phyloP scores from a whole-genome alignment of 2,888 invertebrate genomes.

The Spilosoma lubricipeda region DNA sequence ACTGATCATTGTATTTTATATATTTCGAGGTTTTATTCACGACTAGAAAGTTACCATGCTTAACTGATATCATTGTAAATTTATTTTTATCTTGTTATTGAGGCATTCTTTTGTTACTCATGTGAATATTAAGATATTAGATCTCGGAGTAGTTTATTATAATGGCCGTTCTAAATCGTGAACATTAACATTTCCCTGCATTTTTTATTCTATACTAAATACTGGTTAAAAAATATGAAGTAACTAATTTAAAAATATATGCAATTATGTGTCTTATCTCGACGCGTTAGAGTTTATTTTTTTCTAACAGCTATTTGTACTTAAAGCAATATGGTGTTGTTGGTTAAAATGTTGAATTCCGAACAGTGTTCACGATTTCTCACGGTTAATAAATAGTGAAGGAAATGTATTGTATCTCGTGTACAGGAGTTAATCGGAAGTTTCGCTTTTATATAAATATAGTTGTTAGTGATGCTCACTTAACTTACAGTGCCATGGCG shows the following conservation, averaged over 20 bases:
- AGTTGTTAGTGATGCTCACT: conserved; percentile 61
- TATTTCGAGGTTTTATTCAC: conserved; percentile 51
- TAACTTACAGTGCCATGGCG: conserved; percentile 69
- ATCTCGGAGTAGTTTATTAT: conserved; percentile 21
- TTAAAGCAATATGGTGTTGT: neutral
- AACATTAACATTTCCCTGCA: neutral
- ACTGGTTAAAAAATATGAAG: neutral
- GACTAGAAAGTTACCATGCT: conserved; percentile 61
- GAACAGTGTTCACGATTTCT: conserved; percentile 1
- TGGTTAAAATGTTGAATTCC: neutral
- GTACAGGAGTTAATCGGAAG: conserved; percentile 39
- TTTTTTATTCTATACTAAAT: neutral
- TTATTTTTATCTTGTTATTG: conserved; percentile 41
- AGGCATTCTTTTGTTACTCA: conserved; percentile 36
- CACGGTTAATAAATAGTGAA: conserved; percentile 15
- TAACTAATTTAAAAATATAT: neutral
- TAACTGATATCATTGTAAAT: conserved; percentile 50
- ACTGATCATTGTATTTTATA: conserved; percentile 47
- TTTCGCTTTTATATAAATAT: conserved; percentile 51
- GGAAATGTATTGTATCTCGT: conserved; percentile 35
- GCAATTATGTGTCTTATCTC: neutral
- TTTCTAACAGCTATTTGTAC: neutral
- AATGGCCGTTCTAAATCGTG: neutral
- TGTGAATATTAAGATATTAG: conserved; percentile 36
- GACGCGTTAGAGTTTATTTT: neutral